Evolutionary conservation across 2,113 vertebrate species (phyloP), one percentile per base, ranked within the genome.

Genomic region (Ramphastos sulfuratus): DNA sequence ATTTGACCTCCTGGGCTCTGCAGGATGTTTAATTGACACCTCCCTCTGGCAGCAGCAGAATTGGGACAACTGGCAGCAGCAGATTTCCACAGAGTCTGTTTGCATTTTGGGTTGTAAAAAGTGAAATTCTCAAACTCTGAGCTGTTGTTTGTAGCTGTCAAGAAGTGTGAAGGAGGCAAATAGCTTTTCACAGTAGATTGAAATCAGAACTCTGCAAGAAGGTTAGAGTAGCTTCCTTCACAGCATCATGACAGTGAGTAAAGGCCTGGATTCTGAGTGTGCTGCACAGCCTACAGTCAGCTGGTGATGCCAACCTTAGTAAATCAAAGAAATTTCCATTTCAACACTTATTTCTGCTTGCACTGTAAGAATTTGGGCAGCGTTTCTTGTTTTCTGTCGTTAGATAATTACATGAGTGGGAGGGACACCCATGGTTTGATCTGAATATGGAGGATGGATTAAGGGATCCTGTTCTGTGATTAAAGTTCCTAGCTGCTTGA

Each of bases 1-100:
- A 39, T 0, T 0, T 56, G 73, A 79, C 69, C 15, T 44, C 1
- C 0, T 60, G 67, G 8, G 31, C 37, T 73, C 31, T 80, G 28
- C 58, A 31, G 48, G 9, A 14, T 60, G 18, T 75, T 87, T 54
- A 24, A 37, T 17, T 42, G 39, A 72, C 31, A 12, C 33, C 7
- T 82, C 10, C 30, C 24, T 11, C 9, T 27, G 59, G 66, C 39
- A 91, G 37, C 35, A 74, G 61, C 21, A 10, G 31, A 46, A 66
- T 1, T 77, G 39, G 48, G 37, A 33, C 31, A 61, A 35, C 31
- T 74, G 79, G 31, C 84, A 82, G 37, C 46, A 71, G 48, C 33
- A 24, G 27, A 56, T 82, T 77, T 80, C 55, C 0, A 0, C 4
- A 0, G 31, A 28, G 17, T 58, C 0, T 2, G 12, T 80, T 80